Percentiles rank a stretch among this genome's conserved stretches.
Evolutionary conservation across 2,797 vertebrate species (phyloP).

Genomic region (Steatocranus sp.): DNA sequence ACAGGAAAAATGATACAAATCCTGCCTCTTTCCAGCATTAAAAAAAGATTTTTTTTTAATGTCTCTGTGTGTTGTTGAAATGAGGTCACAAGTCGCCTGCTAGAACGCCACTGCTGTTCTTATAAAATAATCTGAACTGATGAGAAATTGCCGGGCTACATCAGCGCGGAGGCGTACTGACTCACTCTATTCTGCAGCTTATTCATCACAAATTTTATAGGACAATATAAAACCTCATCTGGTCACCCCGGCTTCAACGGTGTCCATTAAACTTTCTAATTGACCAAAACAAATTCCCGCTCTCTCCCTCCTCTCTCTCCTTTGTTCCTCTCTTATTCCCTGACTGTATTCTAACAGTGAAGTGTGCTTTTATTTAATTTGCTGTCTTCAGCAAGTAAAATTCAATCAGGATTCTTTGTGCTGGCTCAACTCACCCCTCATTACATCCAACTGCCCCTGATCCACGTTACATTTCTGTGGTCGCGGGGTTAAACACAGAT

Average conservation of each 20-base stretch:
- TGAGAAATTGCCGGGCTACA: conserved; percentile 34
- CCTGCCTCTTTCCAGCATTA: background rate
- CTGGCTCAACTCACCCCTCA: background rate
- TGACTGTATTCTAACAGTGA: background rate
- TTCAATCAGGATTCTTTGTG: conserved; percentile 19
- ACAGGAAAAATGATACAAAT: background rate
- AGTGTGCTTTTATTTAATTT: conserved; percentile 49
- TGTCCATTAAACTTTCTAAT: conserved; percentile 56
- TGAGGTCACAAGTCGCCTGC: conserved; percentile 26
- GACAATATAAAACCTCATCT: conserved; percentile 24
- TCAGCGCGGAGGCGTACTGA: conserved; percentile 47
- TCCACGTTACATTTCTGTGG: background rate
- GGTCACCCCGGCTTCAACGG: conserved; percentile 3
- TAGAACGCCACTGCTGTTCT: conserved; percentile 2
- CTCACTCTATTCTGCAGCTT: conserved; percentile 41
- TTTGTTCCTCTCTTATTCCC: conserved; percentile 28
- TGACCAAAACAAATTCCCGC: conserved; percentile 24
- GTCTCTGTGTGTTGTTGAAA: conserved; percentile 10
- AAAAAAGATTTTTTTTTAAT: background rate
- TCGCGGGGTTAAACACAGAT: background rate
- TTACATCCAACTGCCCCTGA: background rate
- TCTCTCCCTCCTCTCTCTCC: conserved; percentile 9
- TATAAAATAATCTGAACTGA: conserved; percentile 40
- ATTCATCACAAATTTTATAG: conserved; percentile 40
- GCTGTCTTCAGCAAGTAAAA: conserved; percentile 19